Base-by-base conservation (phyloP, 2,113 vertebrate genomes). In the Leucoraja erinaceus region DNA sequence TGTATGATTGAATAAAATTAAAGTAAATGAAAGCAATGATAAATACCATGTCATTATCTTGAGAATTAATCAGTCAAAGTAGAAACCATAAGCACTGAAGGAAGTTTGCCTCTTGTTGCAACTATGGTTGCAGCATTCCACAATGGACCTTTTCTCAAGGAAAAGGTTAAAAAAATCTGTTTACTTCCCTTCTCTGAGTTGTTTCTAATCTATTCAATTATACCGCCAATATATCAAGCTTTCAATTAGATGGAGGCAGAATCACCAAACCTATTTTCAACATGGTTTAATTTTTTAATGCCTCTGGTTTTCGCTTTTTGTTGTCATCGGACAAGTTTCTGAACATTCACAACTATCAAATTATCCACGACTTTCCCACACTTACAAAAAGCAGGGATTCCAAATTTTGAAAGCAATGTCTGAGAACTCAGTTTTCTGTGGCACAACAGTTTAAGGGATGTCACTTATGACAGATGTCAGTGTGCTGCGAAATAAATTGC, bases 401-500 rank as follows among this genome's bases (percentile, higher is more conserved):
- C 70, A 72, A 20, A 20, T 72, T 68, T 68, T 72, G 0, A 72
- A 72, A 38, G 5, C 5, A 54, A 72, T 11, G 38, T 18, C 18
- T 91, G 66, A 72, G 68, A 91, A 72, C 38, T 38, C 10, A 54
- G 38, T 74, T 91, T 54, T 47, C 38, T 12, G 90, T 7, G 12
- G 38, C 20, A 70, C 66, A 54, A 68, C 11, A 54, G 66, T 91
- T 91, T 91, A 91, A 74, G 90, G 66, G 33, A 74, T 74, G 68
- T 20, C 38, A 28, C 90, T 91, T 47, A 70, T 54, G 63, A 72
- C 90, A 91, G 90, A 91, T 91, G 90, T 74, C 90, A 74, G 90
- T 72, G 90, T 91, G 47, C 20, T 72, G 38, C 66, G 4, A 72
- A 91, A 16, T 70, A 91, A 91, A 91, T 91, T 70, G 90, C 90